These are phyloP conservation scores for Zoanthus sansibaricus DNA, from an alignment of 92 coral and sea anemone species.

Conservation along the genomic window DNA sequence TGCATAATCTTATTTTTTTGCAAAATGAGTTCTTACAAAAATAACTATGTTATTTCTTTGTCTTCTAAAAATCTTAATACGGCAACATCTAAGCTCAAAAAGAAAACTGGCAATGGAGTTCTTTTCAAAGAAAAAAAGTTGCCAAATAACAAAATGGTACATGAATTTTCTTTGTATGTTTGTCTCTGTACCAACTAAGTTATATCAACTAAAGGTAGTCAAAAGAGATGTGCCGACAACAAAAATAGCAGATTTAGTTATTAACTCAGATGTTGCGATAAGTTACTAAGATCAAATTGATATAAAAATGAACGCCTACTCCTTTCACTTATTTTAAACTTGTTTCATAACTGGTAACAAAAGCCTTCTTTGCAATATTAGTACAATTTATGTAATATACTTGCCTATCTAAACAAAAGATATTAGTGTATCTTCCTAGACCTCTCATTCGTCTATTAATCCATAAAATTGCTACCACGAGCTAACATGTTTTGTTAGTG, in stretches of 20 bases:
- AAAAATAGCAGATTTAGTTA: background rate
- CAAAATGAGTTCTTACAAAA: slow-evolving; percentile 26
- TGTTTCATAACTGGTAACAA: background rate
- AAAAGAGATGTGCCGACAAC: background rate
- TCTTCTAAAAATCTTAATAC: background rate
- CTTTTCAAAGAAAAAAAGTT: background rate
- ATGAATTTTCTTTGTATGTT: too few species aligned
- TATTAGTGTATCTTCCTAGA: background rate
- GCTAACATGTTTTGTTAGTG: background rate
- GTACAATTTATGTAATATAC: background rate
- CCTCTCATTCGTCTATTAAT: background rate
- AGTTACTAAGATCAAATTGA: background rate
- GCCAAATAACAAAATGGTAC: background rate
- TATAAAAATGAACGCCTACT: background rate
- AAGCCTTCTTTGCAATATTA: background rate
- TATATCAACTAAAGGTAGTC: background rate
- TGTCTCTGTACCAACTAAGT: background rate
- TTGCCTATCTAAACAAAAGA: too few species aligned
- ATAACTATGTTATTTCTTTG: slow-evolving; percentile 14
- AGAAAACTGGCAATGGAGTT: background rate
- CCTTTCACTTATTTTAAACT: background rate
- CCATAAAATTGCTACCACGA: background rate
- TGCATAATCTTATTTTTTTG: background rate
- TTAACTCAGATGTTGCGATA: background rate
- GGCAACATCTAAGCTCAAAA: slow-evolving; percentile 37